phyloP scores from a whole-genome alignment of 2,888 invertebrate genomes.

The Plebejus argus region DNA sequence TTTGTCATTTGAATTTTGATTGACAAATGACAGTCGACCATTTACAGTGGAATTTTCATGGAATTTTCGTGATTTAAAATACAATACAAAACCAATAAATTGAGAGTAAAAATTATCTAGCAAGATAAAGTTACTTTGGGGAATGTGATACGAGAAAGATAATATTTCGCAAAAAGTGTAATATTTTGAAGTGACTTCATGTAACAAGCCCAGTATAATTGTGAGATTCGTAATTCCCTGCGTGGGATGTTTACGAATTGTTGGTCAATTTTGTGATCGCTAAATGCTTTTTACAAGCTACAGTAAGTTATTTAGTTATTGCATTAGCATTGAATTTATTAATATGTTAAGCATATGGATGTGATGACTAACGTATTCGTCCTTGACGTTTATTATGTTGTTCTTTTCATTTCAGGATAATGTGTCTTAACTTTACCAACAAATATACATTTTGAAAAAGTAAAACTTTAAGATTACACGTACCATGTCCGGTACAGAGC shows the following conservation, averaged over 20 bases:
- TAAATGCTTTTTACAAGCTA: slow-evolving; percentile 23
- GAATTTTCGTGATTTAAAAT: slow-evolving; percentile 40
- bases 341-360: not conserved
- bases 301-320: slow-evolving; percentile 17
- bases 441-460: slow-evolving; percentile 15
- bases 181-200: not conserved
- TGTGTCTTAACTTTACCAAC: slow-evolving; percentile 46
- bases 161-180: not conserved
- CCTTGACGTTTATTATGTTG: slow-evolving; percentile 40
- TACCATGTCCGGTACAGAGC: slow-evolving; percentile 80
- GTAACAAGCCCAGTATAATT: slow-evolving; percentile 31
- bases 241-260: slow-evolving; percentile 69
- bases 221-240: slow-evolving; percentile 56
- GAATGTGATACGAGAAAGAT: not conserved
- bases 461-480: slow-evolving; percentile 39
- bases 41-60: slow-evolving; percentile 36
- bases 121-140: not conserved
- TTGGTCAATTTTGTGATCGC: slow-evolving; percentile 40
- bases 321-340: not conserved
- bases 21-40: slow-evolving; percentile 34
- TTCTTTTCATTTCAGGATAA: slow-evolving; percentile 58
- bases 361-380: slow-evolving; percentile 42
- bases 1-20: not conserved
- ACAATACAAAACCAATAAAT: slow-evolving; percentile 37
- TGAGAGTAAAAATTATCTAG: slow-evolving; percentile 23